Evolutionary conservation across 2,113 vertebrate species (phyloP).

Genomic region (Dipodomys merriami): DNA sequence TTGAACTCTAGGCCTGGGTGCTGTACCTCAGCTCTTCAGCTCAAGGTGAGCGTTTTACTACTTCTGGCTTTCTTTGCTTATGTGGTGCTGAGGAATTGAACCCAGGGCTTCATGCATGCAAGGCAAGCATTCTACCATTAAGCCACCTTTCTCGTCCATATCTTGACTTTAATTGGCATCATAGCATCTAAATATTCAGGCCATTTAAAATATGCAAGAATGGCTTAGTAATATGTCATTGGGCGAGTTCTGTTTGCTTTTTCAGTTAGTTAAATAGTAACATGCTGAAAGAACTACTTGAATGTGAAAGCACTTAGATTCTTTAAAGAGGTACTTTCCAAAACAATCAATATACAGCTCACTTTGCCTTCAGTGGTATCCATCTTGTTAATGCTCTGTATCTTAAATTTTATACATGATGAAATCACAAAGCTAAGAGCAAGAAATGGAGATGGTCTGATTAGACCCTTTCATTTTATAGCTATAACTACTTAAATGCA

Average conservation of each 20-base stretch:
- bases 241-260: slow-evolving; percentile 54
- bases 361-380: slow-evolving; percentile 55
- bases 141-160: not conserved
- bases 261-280: slow-evolving; percentile 41
- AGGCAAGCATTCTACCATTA: too few relatives aligned
- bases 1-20: too few relatives aligned
- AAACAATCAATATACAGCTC: slow-evolving; percentile 26
- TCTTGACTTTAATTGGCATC: not conserved
- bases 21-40: too few relatives aligned
- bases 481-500: not conserved
- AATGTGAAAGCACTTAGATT: slow-evolving; percentile 53
- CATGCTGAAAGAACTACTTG: not conserved
- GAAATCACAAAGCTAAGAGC: slow-evolving; percentile 48
- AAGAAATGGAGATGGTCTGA: slow-evolving; percentile 20
- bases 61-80: too few relatives aligned
- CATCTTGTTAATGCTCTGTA: slow-evolving; percentile 61
- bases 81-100: too few relatives aligned
- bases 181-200: slow-evolving; percentile 12
- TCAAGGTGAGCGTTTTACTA: too few relatives aligned
- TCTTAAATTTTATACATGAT: slow-evolving; percentile 59
- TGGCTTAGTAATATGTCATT: not conserved
- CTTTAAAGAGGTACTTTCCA: slow-evolving; percentile 53
- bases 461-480: slow-evolving; percentile 42
- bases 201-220: slow-evolving; percentile 35
- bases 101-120: too few relatives aligned